Percentiles rank a stretch among this genome's conserved stretches.
Conservation (phyloP, 2,888 invertebrate genomes). For the Drosophila fulvimacula region DNA sequence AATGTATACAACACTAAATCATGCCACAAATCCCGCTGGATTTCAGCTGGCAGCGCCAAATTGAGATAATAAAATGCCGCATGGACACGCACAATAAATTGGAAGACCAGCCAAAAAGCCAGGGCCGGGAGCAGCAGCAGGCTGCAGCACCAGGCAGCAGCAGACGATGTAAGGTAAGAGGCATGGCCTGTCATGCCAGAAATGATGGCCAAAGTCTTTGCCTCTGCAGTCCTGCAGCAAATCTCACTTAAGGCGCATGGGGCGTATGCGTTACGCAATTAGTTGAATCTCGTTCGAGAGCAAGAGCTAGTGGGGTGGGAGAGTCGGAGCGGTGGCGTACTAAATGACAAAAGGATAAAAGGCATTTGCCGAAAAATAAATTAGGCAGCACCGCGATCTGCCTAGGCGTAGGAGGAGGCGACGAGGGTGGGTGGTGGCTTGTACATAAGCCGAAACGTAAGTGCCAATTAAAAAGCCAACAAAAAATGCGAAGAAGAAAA, state of each 20-base stretch:
- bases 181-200: background rate
- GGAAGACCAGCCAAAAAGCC: constrained; percentile 34
- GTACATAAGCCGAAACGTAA: constrained; percentile 64
- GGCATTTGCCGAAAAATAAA: constrained; percentile 68
- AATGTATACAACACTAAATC: constrained; percentile 71
- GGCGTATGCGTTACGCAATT: constrained; percentile 78
- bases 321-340: background rate
- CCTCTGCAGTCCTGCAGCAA: constrained; percentile 61
- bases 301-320: background rate
- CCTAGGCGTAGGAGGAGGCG: background rate
- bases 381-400: constrained; percentile 52
- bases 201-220: constrained; percentile 36
- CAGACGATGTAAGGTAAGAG: background rate
- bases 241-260: constrained; percentile 74
- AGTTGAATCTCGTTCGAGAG: constrained; percentile 62
- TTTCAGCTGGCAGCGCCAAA: constrained; percentile 54
- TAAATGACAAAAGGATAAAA: constrained; percentile 77
- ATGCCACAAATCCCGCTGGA: constrained; percentile 71
- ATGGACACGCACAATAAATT: constrained; percentile 53
- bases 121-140: constrained; percentile 9
- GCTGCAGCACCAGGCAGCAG: no score
- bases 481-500: constrained; percentile 6
- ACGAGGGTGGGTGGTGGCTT: constrained; percentile 19
- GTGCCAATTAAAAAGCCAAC: constrained; percentile 72
- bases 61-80: constrained; percentile 68